Percentiles rank a stretch among this genome's conserved stretches.
Conservation (phyloP, 2,888 invertebrate genomes). For the Phengaris arion region DNA sequence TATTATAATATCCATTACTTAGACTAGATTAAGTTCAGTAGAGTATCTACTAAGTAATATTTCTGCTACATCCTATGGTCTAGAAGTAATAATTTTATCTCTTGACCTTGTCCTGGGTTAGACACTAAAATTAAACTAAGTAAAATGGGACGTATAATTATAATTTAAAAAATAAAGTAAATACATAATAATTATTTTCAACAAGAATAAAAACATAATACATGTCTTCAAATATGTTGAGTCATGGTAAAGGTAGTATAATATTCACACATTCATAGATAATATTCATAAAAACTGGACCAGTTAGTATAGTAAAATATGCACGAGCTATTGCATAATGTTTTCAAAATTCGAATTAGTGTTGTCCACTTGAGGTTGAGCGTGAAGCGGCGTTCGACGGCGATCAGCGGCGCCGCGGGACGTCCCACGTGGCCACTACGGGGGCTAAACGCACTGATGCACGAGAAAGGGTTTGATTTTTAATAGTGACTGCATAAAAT, state of each 20-base stretch:
- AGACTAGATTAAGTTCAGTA: neutral
- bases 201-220: too few species aligned
- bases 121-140: too few species aligned
- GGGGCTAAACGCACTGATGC: conserved; percentile 58
- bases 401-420: conserved; percentile 70
- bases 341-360: conserved; percentile 40
- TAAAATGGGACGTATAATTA: too few species aligned
- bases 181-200: too few species aligned
- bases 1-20: neutral
- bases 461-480: conserved; percentile 51
- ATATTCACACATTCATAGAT: too few species aligned
- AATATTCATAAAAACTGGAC: too few species aligned
- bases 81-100: too few species aligned
- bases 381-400: conserved; percentile 70
- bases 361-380: conserved; percentile 61
- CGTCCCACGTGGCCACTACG: conserved; percentile 67
- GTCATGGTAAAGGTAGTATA: too few species aligned
- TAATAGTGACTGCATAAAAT: neutral
- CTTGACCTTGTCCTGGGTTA: too few species aligned
- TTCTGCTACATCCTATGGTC: neutral
- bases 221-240: too few species aligned
- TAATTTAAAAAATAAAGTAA: too few species aligned
- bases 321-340: conserved; percentile 27
- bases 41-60: neutral
- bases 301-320: neutral